phyloP scores from a whole-genome alignment of 2,888 invertebrate genomes.

The Nemotelus pantherinus region DNA sequence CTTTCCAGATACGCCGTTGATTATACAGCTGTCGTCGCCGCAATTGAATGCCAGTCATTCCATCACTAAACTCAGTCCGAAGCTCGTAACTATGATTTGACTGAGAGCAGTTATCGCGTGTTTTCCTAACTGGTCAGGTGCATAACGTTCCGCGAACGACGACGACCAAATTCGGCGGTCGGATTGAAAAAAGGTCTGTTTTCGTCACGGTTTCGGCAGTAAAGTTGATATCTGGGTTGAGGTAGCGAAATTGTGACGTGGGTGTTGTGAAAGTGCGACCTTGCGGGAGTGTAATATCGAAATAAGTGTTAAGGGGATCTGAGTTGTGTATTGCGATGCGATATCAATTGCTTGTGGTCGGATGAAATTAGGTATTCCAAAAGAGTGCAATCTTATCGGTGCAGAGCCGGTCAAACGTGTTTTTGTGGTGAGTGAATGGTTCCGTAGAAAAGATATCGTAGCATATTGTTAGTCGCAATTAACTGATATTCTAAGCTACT shows the following conservation, averaged over 20 bases:
- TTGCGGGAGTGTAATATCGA: too few species aligned
- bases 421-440: neutral
- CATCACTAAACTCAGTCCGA: neutral
- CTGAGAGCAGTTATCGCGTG: slow-evolving; percentile 6
- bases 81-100: neutral
- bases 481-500: too few species aligned
- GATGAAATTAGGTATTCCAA: too few species aligned
- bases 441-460: too few species aligned
- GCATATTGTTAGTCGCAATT: too few species aligned
- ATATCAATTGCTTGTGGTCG: too few species aligned
- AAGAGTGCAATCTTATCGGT: too few species aligned
- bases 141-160: neutral
- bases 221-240: neutral
- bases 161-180: neutral
- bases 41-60: slow-evolving; percentile 13
- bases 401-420: slow-evolving; percentile 15
- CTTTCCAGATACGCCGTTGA: neutral
- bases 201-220: slow-evolving; percentile 14
- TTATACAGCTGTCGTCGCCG: neutral
- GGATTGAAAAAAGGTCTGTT: neutral
- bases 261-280: neutral
- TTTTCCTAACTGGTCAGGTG: slow-evolving; percentile 5
- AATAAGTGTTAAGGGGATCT: too few species aligned
- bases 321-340: too few species aligned
- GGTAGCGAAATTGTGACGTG: neutral